Conservation (phyloP, 2,797 vertebrate species). For the Tapirus indicus region DNA sequence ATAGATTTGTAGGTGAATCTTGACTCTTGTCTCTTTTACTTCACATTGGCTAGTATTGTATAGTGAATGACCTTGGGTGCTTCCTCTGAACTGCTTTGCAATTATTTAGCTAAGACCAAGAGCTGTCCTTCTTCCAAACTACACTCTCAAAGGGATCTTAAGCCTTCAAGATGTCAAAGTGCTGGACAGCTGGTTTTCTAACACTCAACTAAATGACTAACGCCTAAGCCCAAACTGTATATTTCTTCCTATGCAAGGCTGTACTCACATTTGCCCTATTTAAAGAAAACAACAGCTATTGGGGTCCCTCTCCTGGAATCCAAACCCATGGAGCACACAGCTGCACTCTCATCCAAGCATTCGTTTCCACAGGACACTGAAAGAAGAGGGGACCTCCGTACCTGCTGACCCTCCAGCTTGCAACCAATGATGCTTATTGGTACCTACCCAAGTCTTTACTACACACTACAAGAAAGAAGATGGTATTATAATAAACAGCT, state of each 20-base stretch:
- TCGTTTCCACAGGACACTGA: background rate
- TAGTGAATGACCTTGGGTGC: background rate
- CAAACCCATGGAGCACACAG: background rate
- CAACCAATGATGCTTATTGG: background rate
- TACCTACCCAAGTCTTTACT: background rate
- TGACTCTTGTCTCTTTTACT: background rate
- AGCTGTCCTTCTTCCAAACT: background rate
- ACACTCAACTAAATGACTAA: background rate
- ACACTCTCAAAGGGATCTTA: background rate
- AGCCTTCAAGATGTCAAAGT: background rate
- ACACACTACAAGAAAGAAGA: background rate
- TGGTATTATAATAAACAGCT: background rate
- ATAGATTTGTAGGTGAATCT: background rate
- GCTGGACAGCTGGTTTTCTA: background rate
- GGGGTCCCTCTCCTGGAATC: background rate
- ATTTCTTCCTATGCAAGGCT: background rate
- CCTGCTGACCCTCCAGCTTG: background rate
- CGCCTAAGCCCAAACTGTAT: background rate
- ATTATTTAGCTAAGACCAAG: background rate
- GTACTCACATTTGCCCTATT: background rate
- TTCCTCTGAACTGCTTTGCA: background rate
- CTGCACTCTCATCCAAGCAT: background rate
- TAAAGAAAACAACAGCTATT: background rate
- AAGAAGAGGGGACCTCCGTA: background rate
- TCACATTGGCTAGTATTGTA: background rate